Evolutionary conservation across 2,797 vertebrate species (phyloP), one percentile per base, ranked within the genome.

Genomic region (Semotilus atromaculatus): DNA sequence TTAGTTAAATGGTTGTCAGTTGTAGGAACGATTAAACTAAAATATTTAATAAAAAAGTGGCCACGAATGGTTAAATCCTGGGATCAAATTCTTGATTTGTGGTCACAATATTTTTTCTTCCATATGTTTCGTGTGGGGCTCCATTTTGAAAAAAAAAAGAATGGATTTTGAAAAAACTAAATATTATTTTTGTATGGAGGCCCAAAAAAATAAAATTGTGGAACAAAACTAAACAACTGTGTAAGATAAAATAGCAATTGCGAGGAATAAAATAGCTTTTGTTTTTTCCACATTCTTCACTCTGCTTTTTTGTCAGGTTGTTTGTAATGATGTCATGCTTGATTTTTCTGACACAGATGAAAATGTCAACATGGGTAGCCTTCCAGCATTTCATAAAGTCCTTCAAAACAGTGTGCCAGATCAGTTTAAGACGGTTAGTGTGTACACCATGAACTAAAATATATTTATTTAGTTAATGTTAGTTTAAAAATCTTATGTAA

Each of bases 341-440:
- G 58, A 29, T n/a, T 38, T 85, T 53, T 79, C 34, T 53, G 6
- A 26, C 9, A 66, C 84, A 94, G 94, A 90, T 82, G 96, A 92
- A 81, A 90, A 89, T 38, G 88, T 91, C n/a, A 92, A 95, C 75
- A 92, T 94, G 87, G 89, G 91, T 53, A 91, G 90, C 86, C 92
- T 95, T 62, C 94, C 96, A 68, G 92, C 94, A 26, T 94, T 95
- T 91, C 94, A 94, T 76, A 98, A 92, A 84, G 93, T 93, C 34
- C 95, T 93, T 91, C 95, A 91, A 53, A 96, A 99, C 14, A 94
- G 94, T 7, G 89, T 95, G 0, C 93, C 93, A 31, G 91, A 94
- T 78, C 93, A 97, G 66, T 99, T 98, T 91, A 98, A 96, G 92
- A 97, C 96, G 96, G 97, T 98, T 88, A 91, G 91, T 81, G 58